A percentile compares a stretch with the other conserved stretches of the same genome.
Evolutionary conservation across 1,140 invertebrate genomes (phyloP).

Genomic region (Neodiprion lecontei): DNA sequence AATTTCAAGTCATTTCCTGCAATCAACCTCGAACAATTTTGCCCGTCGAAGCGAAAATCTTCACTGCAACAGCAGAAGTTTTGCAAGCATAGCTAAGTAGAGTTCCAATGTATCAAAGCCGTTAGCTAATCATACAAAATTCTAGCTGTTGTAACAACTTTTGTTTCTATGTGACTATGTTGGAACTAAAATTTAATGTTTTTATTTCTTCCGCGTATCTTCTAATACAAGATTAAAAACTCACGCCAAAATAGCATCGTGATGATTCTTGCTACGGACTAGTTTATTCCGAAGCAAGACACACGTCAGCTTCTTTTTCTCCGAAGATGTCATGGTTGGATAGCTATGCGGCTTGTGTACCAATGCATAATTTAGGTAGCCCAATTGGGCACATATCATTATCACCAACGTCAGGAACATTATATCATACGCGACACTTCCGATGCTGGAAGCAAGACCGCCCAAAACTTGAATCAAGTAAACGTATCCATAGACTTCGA

Average conservation of each 20-base stretch:
- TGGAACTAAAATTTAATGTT: too few relatives aligned
- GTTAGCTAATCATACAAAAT: too few relatives aligned
- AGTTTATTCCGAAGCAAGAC: not conserved
- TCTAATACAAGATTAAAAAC: not conserved
- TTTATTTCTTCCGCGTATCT: too few relatives aligned
- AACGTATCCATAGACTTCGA: conserved; percentile 26
- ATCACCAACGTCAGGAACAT: conserved; percentile 35
- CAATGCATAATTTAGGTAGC: conserved; percentile 32
- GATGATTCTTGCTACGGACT: not conserved
- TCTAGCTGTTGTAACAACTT: too few relatives aligned
- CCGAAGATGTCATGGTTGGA: not conserved
- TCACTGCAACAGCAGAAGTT: too few relatives aligned
- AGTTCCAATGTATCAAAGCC: too few relatives aligned
- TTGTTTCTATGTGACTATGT: too few relatives aligned
- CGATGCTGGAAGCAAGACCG: conserved; percentile 27
- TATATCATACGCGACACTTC: conserved; percentile 32
- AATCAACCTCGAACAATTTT: conserved; percentile 6
- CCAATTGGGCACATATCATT: conserved; percentile 31
- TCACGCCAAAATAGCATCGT: not conserved
- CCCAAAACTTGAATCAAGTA: conserved; percentile 33
- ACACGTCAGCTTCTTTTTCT: not conserved
- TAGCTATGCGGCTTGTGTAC: not conserved
- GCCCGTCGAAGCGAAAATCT: too few relatives aligned
- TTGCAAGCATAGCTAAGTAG: too few relatives aligned
- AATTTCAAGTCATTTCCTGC: conserved; percentile 10